These are phyloP conservation scores for Urocolius indicus DNA, from an alignment of 2,113 vertebrate genomes.

Conservation along the genomic window DNA sequence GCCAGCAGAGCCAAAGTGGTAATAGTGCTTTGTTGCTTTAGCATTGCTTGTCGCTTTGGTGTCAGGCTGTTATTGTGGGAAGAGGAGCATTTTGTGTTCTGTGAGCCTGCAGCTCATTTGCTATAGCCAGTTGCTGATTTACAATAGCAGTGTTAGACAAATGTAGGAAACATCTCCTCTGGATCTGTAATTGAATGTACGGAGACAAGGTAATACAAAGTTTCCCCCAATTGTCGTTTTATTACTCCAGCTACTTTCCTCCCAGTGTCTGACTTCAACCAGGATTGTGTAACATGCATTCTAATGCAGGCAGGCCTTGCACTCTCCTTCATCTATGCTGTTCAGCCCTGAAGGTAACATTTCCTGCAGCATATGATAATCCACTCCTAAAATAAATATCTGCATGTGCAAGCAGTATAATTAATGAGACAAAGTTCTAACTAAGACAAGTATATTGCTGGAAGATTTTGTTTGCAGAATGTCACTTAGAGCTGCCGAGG, in stretches of 20 bases:
- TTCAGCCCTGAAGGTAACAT: background rate
- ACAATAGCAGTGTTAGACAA: background rate
- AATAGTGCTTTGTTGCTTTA: background rate
- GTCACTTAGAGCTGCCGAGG: background rate
- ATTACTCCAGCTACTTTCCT: background rate
- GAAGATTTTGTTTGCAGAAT: background rate
- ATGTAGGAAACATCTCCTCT: background rate
- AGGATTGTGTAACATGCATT: background rate
- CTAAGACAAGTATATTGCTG: background rate
- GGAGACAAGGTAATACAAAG: background rate
- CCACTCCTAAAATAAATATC: background rate
- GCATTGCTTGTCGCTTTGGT: rapidly evolving
- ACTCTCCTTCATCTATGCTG: background rate
- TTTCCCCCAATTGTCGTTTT: background rate
- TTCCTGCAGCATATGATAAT: background rate
- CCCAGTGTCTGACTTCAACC: background rate
- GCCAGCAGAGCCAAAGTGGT: background rate
- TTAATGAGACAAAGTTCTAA: background rate
- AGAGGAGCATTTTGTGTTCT: rapidly evolving
- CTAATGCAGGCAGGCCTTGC: background rate
- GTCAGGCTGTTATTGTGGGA: rapidly evolving
- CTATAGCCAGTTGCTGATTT: background rate
- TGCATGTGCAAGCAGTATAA: background rate
- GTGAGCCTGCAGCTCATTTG: background rate
- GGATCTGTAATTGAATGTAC: background rate